A percentile compares a stretch with the other conserved stretches of the same genome.
These are phyloP conservation scores for Helobdella robusta DNA, from an alignment of 2,888 invertebrate species.

Conservation along the genomic window DNA sequence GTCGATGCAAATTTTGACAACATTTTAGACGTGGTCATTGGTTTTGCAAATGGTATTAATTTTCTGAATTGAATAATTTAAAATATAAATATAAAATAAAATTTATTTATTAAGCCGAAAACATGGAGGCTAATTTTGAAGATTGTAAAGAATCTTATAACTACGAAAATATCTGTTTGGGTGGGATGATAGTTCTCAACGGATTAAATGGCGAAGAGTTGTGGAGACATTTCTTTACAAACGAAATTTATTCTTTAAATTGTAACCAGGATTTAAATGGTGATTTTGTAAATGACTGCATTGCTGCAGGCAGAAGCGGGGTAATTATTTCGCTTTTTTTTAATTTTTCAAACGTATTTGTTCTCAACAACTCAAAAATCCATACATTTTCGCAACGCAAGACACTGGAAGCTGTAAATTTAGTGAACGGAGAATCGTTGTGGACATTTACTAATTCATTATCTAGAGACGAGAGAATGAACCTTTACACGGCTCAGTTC, in stretches of 20 bases:
- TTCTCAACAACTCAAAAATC: no score
- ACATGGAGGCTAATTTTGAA: no score
- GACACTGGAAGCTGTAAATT: slow-evolving; percentile 58
- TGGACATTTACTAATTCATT: slow-evolving; percentile 57
- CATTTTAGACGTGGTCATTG: neutral
- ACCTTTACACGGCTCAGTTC: slow-evolving; percentile 61
- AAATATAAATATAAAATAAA: no score
- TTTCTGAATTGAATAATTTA: neutral
- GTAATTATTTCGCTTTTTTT: slow-evolving; percentile 48
- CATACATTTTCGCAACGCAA: no score
- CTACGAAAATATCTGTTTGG: slow-evolving; percentile 61
- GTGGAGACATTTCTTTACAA: slow-evolving; percentile 65
- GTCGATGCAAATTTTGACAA: neutral
- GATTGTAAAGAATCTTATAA: no score
- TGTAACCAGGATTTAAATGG: slow-evolving; percentile 63
- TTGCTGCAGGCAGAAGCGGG: slow-evolving; percentile 65
- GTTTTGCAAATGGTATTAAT: no score
- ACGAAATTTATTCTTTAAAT: slow-evolving; percentile 64
- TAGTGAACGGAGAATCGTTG: slow-evolving; percentile 59
- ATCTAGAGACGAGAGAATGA: slow-evolving; percentile 52
- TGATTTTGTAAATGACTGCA: slow-evolving; percentile 63
- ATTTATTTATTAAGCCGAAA: no score
- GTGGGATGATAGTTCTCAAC: slow-evolving; percentile 67
- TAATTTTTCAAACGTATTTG: neutral
- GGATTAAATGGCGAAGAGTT: slow-evolving; percentile 62